Base-by-base conservation (phyloP, 1,140 invertebrate species). In the Pseudomyrmex flavicornis region DNA sequence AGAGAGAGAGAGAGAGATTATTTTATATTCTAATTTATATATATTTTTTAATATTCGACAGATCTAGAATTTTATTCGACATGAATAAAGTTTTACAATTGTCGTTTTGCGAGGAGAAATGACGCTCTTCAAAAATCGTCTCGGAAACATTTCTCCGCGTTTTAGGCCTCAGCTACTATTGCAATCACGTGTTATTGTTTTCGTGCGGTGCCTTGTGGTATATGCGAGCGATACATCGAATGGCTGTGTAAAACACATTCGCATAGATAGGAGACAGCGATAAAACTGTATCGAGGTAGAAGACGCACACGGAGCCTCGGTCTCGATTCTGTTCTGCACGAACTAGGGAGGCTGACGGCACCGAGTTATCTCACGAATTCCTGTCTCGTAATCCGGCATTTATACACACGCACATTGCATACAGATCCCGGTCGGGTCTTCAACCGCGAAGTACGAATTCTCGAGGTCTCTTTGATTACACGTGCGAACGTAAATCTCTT, bases 331-430 rank as follows among this genome's bases (percentile, higher is more conserved):
- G 63, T 83, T 35, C 5, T 83, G 61, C 10, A 56, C 69, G 62
- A 62, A 59, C 76, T 62, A 7, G 35, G 46, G 58, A 56, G 48
- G 52, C 61, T 86, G 26, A 83, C 84, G 74, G 76, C 12, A 48
- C 46, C 65, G 72, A 73, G 91, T 91, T 90, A 88, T 91, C 90
- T 89, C 84, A 62, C 73, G 79, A 88, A 87, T 77, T 84, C 66
- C 83, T 73, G 72, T 9, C n/a, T 13, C 54, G 59, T 74, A 87
- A 85, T 85, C 82, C 83, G 66, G 65, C 70, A 89, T 83, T 82
- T 85, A 59, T 75, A 66, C 82, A 26, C 59, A 69, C 62, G 50
- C 48, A 72, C 20, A 12, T 22, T 20, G 20, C 59, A 79, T 62
- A 74, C 13, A 80, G 70, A 85, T 84, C 70, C 59, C 61, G 5